These are phyloP conservation scores for Acleris laterana DNA, from an alignment of 2,888 invertebrate species.

Conservation along the genomic window DNA sequence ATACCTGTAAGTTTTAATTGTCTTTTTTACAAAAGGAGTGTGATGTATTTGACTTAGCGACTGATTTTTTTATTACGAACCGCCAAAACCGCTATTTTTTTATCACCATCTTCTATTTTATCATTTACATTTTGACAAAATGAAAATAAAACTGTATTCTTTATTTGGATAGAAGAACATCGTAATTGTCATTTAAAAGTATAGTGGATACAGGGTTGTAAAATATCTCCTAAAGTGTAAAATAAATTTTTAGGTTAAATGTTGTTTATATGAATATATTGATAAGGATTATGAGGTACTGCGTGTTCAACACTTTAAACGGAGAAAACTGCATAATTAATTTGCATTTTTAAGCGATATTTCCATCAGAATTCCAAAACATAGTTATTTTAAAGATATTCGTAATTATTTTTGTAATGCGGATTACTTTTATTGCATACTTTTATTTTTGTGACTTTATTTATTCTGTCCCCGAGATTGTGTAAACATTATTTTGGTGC, in stretches of 20 bases:
- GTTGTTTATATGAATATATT: conserved; percentile 81
- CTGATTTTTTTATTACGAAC: neutral
- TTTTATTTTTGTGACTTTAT: conserved; percentile 41
- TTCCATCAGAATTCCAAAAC: conserved; percentile 63
- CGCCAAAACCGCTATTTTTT: conserved; percentile 3
- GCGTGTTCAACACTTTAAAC: conserved; percentile 70
- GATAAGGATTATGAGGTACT: conserved; percentile 73
- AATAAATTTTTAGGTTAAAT: conserved; percentile 73
- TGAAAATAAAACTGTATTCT: conserved; percentile 39
- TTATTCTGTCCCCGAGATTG: conserved; percentile 39
- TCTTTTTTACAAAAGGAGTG: neutral
- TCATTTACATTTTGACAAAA: neutral
- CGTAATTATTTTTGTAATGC: conserved; percentile 57
- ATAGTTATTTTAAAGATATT: conserved; percentile 65
- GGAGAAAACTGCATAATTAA: conserved; percentile 69
- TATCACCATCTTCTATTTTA: conserved; percentile 7
- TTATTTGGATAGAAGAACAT: conserved; percentile 63
- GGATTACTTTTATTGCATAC: conserved; percentile 41
- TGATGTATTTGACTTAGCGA: conserved; percentile 1
- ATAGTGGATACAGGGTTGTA: conserved; percentile 85
- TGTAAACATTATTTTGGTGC: conserved; percentile 37
- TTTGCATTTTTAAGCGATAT: conserved; percentile 66
- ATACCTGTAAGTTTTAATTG: neutral
- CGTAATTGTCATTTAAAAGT: conserved; percentile 74
- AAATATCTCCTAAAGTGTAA: conserved; percentile 82